These are phyloP conservation scores for Cremastobaeus sp. DNA, from an alignment of 2,888 invertebrate genomes.

Conservation along the genomic window DNA sequence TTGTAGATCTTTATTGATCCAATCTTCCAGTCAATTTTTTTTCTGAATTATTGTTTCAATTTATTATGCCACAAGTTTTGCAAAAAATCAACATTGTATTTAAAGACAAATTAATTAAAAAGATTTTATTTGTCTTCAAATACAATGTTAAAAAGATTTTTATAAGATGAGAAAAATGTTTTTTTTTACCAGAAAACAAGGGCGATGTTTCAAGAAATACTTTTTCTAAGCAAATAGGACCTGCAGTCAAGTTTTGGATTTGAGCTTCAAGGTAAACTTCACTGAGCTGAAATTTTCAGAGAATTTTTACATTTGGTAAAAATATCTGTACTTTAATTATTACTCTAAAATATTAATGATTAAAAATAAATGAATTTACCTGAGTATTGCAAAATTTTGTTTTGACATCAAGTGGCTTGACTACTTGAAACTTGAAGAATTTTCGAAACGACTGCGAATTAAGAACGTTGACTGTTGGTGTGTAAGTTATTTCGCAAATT, in stretches of 20 bases:
- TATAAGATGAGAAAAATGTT: too few species aligned
- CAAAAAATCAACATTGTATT: too few species aligned
- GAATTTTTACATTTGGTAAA: not conserved
- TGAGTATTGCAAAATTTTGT: constrained; percentile 98
- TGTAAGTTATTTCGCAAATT: constrained; percentile 97
- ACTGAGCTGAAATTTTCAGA: constrained; percentile 79
- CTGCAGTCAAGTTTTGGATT: constrained; percentile 95
- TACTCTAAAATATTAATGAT: too few species aligned
- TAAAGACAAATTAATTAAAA: too few species aligned
- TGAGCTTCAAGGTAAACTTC: constrained; percentile 87
- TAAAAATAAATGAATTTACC: constrained; percentile 79
- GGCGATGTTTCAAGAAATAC: constrained; percentile 95
- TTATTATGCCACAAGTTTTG: too few species aligned
- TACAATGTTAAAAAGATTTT: too few species aligned
- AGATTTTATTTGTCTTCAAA: too few species aligned
- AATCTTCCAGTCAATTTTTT: too few species aligned
- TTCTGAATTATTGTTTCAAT: too few species aligned
- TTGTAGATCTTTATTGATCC: too few species aligned
- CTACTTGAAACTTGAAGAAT: constrained; percentile 98
- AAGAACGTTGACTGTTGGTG: constrained; percentile 81
- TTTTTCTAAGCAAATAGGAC: constrained; percentile 95
- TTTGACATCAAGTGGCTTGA: constrained; percentile 98
- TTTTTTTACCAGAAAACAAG: constrained; percentile 85
- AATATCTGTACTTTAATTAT: not conserved
- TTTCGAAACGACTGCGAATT: constrained; percentile 93